Evolutionary conservation across 2,797 vertebrate species (phyloP), one percentile per base, ranked within the genome.

Genomic region (Hippocampus kuda): DNA sequence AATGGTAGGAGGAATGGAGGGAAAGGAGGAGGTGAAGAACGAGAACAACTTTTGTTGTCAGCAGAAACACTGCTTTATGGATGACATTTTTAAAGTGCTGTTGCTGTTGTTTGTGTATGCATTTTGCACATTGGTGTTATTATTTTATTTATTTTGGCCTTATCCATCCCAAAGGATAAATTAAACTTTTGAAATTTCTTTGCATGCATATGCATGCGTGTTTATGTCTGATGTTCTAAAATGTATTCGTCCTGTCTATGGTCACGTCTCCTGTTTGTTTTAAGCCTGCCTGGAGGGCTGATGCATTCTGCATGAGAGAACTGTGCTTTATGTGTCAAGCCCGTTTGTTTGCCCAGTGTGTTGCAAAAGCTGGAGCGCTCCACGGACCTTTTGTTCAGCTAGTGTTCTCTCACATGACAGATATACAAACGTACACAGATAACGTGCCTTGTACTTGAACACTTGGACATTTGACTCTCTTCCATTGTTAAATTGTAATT

Each of bases 261-360:
- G 84, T 87, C 83, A 85, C 49, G 59, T 81, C 75, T 79, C 83
- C 82, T 87, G 83, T 87, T 88, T 88, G 87, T 87, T 90, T 83
- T 85, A 84, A 87, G 83, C 75, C 70, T 84, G 88, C 86, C 86
- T 80, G 81, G 71, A 1, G 83, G 87, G 83, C 82, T 87, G 79
- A 87, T 90, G 87, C 86, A 90, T 88, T 85, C 81, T 89, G 85
- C 83, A 90, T 90, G 88, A 90, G 85, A 78, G 67, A 75, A 73
- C 81, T 77, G 73, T 73, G 82, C 82, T 90, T 88, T 82, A 84
- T 84, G 84, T 89, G 87, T 90, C 87, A 86, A 82, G 86, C 72
- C 75, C 78, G 88, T 89, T 90, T 90, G 86, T 90, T 88, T 88
- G 78, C 84, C 82, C 84, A 86, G 87, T 84, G 79, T 82, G 86